Conservation (phyloP, 1,140 invertebrate genomes). For the Copidosoma floridanum region DNA sequence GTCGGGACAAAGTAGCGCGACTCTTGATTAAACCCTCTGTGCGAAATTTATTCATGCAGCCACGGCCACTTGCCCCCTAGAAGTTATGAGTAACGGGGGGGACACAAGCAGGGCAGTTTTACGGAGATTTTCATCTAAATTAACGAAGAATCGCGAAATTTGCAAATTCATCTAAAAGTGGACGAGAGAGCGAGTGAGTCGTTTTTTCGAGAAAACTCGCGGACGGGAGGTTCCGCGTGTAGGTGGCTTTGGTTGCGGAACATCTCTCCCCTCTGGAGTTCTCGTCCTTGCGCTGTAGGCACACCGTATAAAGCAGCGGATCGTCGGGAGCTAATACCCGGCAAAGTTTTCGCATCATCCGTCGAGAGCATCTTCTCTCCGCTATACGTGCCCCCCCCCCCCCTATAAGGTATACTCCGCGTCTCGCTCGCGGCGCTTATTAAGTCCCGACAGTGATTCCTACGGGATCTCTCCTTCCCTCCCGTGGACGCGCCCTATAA, state of each 20-base stretch:
- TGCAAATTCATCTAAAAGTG: constrained; percentile 8
- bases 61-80: not conserved
- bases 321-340: constrained; percentile 54
- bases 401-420: constrained; percentile 19
- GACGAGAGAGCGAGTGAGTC: too few relatives aligned
- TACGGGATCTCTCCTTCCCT: too few relatives aligned
- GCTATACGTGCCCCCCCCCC: not conserved
- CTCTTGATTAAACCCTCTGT: constrained; percentile 4
- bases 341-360: constrained; percentile 57
- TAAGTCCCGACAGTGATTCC: constrained; percentile 54
- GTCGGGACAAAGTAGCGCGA: too few relatives aligned
- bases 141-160: constrained; percentile 13
- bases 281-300: constrained; percentile 39
- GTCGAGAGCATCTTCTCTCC: constrained; percentile 7
- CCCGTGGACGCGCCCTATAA: constrained; percentile 23
- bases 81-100: too few relatives aligned
- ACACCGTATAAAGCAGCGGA: constrained; percentile 49
- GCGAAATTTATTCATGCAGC: constrained; percentile 15
- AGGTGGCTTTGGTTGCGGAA: not conserved
- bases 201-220: constrained; percentile 17
- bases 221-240: too few relatives aligned
- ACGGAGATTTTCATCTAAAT: constrained; percentile 24
- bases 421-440: constrained; percentile 49
- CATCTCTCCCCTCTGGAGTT: constrained; percentile 36
- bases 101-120: too few relatives aligned